Percentiles rank a stretch among this genome's conserved stretches.
Conservation (phyloP, 2,888 invertebrate genomes). For the Keiferia lycopersicella region DNA sequence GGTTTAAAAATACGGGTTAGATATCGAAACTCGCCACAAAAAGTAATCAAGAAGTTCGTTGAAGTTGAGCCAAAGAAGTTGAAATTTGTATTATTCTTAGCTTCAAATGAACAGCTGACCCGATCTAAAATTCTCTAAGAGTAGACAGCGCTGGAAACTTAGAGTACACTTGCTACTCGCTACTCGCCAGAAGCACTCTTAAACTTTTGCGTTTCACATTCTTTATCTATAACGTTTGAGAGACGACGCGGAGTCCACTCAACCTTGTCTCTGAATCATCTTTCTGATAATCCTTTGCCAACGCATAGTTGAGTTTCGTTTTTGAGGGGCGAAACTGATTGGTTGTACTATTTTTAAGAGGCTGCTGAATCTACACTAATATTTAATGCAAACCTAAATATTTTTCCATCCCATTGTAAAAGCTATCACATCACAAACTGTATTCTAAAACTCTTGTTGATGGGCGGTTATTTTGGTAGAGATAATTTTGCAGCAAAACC, state of each 20-base stretch:
- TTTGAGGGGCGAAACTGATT: too few species aligned
- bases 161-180: neutral
- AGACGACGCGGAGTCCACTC: neutral
- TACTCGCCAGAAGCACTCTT: conserved; percentile 1
- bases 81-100: conserved; percentile 16
- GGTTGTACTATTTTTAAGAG: too few species aligned
- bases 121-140: conserved; percentile 14
- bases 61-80: conserved; percentile 11
- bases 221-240: conserved; percentile 8
- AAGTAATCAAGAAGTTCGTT: conserved; percentile 8
- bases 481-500: neutral
- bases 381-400: too few species aligned
- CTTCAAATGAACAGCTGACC: conserved; percentile 11
- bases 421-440: too few species aligned
- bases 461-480: too few species aligned
- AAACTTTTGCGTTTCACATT: conserved; percentile 10
- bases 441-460: too few species aligned
- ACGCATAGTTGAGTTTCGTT: too few species aligned
- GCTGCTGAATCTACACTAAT: too few species aligned
- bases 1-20: conserved; percentile 5
- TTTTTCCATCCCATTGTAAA: too few species aligned
- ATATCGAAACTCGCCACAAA: conserved; percentile 4
- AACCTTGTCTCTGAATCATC: neutral
- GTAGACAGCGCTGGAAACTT: conserved; percentile 9
- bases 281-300: too few species aligned